Evolutionary conservation across 2,888 invertebrate species (phyloP).

Genomic region (Achlya flavicornis): DNA sequence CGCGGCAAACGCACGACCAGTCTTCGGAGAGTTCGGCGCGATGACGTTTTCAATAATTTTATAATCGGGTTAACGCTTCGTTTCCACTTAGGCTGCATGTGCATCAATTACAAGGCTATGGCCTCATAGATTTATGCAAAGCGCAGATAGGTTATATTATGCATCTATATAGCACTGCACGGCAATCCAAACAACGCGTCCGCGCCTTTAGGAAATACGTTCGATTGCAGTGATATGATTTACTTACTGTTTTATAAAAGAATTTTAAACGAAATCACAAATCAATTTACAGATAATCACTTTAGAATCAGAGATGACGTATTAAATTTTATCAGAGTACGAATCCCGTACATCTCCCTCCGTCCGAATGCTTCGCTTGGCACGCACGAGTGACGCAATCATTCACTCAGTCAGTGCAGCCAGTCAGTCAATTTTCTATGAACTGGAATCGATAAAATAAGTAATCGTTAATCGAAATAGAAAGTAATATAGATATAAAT

Average conservation of each 20-base stretch:
- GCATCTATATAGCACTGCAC: constrained; percentile 80
- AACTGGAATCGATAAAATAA: no score
- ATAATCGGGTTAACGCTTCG: constrained; percentile 70
- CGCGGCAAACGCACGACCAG: constrained; percentile 66
- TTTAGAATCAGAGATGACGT: constrained; percentile 74
- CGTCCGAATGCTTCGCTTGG: constrained; percentile 67
- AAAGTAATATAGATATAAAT: no score
- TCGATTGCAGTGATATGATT: constrained; percentile 36
- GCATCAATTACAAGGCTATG: constrained; percentile 74
- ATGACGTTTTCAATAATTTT: constrained; percentile 72
- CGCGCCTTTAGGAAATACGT: constrained; percentile 49
- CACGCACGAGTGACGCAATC: constrained; percentile 64
- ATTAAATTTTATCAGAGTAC: constrained; percentile 72
- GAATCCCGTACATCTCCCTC: constrained; percentile 73
- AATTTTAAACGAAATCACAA: constrained; percentile 53
- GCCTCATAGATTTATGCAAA: constrained; percentile 75
- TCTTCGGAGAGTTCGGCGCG: constrained; percentile 54
- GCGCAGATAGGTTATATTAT: constrained; percentile 80
- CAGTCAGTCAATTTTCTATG: constrained; percentile 33
- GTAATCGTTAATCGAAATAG: no score
- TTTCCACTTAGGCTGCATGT: constrained; percentile 63
- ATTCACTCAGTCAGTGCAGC: no score
- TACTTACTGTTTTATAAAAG: constrained; percentile 71
- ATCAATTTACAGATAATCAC: constrained; percentile 56
- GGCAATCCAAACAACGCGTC: constrained; percentile 74